These are phyloP conservation scores for Desoria tigrina DNA, from an alignment of 2,888 invertebrate genomes.

Conservation along the genomic window DNA sequence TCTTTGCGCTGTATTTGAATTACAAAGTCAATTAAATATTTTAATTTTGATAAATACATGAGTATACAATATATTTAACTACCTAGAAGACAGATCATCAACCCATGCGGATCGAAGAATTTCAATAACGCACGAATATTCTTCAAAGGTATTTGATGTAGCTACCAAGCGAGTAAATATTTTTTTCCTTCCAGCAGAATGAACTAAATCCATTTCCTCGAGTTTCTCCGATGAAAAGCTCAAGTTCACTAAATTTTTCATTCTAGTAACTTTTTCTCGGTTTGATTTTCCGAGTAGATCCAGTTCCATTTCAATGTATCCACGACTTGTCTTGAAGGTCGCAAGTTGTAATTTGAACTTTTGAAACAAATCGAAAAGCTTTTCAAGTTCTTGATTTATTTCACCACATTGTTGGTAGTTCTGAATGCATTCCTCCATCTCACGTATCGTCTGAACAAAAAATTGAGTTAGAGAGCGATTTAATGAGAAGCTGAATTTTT, in stretches of 20 bases:
- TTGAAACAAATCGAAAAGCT: constrained; percentile 1
- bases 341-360: constrained; percentile 2
- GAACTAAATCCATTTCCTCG: constrained; percentile 12
- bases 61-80: too few species aligned
- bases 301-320: constrained; percentile 18
- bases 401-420: not conserved
- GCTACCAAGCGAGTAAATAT: constrained; percentile 4
- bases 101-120: constrained; percentile 15
- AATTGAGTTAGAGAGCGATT: too few species aligned
- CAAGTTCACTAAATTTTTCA: constrained; percentile 20
- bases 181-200: constrained; percentile 12
- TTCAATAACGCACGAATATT: constrained; percentile 18
- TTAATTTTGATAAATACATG: too few species aligned
- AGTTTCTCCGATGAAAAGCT: constrained; percentile 9
- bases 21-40: too few species aligned
- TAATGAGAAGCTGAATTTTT: too few species aligned
- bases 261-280: constrained; percentile 16
- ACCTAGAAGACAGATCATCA: constrained; percentile 10
- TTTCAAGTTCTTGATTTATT: not conserved
- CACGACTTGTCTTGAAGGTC: constrained; percentile 10
- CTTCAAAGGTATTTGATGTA: constrained; percentile 5
- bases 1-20: constrained; percentile 9
- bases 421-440: constrained; percentile 11
- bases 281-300: constrained; percentile 15
- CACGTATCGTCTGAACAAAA: constrained; percentile 1